Percentiles rank a stretch among this genome's conserved stretches.
phyloP scores from a whole-genome alignment of 2,113 vertebrate species.

The Desmodus rotundus region DNA sequence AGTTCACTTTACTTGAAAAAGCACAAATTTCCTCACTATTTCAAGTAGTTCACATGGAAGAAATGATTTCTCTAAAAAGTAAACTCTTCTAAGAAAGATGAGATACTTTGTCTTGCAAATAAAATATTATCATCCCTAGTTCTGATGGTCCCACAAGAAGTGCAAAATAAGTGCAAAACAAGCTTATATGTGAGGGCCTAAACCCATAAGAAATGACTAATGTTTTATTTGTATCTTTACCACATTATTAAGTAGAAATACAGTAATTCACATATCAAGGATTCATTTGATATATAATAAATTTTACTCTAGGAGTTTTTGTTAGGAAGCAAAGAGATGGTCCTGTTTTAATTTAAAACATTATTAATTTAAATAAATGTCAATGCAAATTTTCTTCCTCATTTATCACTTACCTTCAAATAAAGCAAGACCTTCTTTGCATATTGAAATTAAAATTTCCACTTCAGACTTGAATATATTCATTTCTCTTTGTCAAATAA shows the following conservation, averaged over 20 bases:
- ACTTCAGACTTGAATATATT: background rate
- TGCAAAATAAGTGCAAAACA: background rate
- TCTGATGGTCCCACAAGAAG: background rate
- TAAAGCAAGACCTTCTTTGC: background rate
- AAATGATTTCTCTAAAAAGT: background rate
- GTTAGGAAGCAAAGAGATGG: background rate
- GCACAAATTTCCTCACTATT: background rate
- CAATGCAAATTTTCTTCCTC: background rate
- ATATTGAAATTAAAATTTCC: background rate
- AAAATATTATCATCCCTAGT: background rate
- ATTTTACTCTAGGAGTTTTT: background rate
- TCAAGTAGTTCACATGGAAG: background rate
- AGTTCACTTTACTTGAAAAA: background rate
- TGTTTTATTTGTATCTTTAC: background rate
- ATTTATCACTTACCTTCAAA: background rate
- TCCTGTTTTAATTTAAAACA: background rate
- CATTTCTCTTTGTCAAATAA: background rate
- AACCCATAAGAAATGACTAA: background rate
- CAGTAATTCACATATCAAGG: background rate
- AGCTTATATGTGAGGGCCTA: background rate
- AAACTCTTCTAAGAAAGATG: background rate
- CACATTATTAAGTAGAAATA: background rate
- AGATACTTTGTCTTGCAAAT: background rate
- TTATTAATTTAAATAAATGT: conserved; percentile 1
- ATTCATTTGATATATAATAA: background rate